These are phyloP conservation scores for Copidosoma aretas DNA, from an alignment of 2,888 invertebrate species.

Conservation along the genomic window DNA sequence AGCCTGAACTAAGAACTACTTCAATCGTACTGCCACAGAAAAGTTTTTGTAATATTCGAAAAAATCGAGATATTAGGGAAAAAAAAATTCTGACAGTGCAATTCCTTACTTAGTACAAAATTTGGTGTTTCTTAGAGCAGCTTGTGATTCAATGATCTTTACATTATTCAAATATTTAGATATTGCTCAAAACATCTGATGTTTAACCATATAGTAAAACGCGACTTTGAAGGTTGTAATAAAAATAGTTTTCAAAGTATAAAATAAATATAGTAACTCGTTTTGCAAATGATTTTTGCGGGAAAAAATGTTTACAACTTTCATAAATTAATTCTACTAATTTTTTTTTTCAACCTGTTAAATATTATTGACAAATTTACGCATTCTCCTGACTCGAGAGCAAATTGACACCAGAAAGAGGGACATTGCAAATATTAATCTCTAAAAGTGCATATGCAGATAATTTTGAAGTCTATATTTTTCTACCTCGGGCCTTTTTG, in stretches of 20 bases:
- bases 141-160: constrained; percentile 21
- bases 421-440: too few species aligned
- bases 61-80: neutral
- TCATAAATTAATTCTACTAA: too few species aligned
- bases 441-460: too few species aligned
- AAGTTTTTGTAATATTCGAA: constrained; percentile 13
- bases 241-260: neutral
- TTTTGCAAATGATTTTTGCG: too few species aligned
- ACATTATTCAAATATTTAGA: constrained; percentile 1
- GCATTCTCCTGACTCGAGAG: too few species aligned
- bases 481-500: too few species aligned
- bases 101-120: constrained; percentile 25
- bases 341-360: too few species aligned
- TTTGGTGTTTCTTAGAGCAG: constrained; percentile 29
- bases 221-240: neutral
- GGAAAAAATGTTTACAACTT: too few species aligned
- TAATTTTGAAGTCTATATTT: too few species aligned
- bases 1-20: constrained; percentile 29
- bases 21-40: constrained; percentile 19
- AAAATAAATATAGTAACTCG: neutral
- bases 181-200: neutral
- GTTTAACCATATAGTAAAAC: too few species aligned
- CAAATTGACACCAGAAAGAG: too few species aligned
- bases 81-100: constrained; percentile 8
- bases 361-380: too few species aligned